Evolutionary conservation across 2,888 invertebrate species (phyloP).

Genomic region (Polylopha cassiicola): DNA sequence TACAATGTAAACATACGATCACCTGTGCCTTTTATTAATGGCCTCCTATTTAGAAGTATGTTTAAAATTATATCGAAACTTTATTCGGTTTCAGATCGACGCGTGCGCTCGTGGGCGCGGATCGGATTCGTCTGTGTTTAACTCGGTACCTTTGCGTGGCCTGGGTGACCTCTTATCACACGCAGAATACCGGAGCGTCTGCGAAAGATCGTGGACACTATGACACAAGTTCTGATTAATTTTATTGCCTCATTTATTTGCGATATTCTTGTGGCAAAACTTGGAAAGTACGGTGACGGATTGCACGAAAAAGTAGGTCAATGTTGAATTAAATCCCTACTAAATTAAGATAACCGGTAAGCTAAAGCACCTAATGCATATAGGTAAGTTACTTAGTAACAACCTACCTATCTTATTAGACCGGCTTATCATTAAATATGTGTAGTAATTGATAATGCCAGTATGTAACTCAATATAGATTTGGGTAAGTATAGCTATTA

Average conservation of each 20-base stretch:
- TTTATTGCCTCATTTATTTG: slow-evolving; percentile 3
- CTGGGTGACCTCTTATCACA: slow-evolving; percentile 59
- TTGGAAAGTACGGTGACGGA: slow-evolving; percentile 14
- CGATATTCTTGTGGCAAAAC: neutral
- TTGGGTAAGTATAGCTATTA: neutral
- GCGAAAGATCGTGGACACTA: slow-evolving; percentile 17
- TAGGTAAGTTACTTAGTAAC: no score
- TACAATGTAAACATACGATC: slow-evolving; percentile 51
- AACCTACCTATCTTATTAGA: no score
- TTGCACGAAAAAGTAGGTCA: slow-evolving; percentile 8
- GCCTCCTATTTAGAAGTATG: slow-evolving; percentile 5
- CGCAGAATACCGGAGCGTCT: slow-evolving; percentile 28
- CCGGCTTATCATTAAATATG: no score
- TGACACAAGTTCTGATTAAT: slow-evolving; percentile 14
- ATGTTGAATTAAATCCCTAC: no score
- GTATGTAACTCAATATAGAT: no score
- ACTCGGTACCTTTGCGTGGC: slow-evolving; percentile 30
- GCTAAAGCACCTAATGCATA: no score
- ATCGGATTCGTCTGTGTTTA: slow-evolving; percentile 43
- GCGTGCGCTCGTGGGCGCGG: slow-evolving; percentile 50
- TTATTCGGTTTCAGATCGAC: slow-evolving; percentile 25
- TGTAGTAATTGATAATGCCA: no score
- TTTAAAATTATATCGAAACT: no score
- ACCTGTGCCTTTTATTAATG: slow-evolving; percentile 40
- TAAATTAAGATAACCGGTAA: no score